These are phyloP conservation scores for Cordilura impudica DNA, from an alignment of 2,888 invertebrate genomes.

Conservation along the genomic window DNA sequence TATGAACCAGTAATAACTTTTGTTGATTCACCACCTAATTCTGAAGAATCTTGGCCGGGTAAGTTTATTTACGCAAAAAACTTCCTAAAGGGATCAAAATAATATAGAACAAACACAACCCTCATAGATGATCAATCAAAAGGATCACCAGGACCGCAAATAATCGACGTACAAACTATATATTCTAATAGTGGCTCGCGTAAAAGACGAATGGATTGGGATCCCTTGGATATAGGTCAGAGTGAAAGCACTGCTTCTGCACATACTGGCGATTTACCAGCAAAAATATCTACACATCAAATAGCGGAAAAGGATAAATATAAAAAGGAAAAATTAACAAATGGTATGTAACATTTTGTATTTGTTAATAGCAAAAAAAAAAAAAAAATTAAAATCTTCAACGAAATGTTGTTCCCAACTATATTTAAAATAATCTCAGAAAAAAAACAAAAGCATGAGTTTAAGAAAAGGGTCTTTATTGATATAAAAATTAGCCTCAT, in stretches of 20 bases:
- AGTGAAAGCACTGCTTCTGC: constrained; percentile 73
- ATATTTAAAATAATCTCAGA: no score
- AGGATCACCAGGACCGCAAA: constrained; percentile 75
- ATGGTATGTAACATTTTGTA: constrained; percentile 68
- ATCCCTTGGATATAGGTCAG: constrained; percentile 76
- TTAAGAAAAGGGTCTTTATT: no score
- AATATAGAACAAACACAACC: not conserved
- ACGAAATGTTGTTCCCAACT: no score
- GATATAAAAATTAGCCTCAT: no score
- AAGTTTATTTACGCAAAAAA: no score
- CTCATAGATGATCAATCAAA: constrained; percentile 73
- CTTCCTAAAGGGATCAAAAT: not conserved
- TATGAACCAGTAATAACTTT: constrained; percentile 78
- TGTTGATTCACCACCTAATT: constrained; percentile 78
- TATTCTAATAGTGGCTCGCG: constrained; percentile 72
- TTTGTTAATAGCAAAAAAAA: no score
- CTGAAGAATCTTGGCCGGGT: constrained; percentile 78
- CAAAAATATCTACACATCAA: constrained; percentile 67
- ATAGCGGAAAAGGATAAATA: constrained; percentile 73
- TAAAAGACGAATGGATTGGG: constrained; percentile 79
- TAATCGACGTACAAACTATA: constrained; percentile 77
- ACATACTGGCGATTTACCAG: constrained; percentile 69
- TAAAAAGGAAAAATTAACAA: constrained; percentile 72
- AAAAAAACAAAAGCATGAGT: no score
- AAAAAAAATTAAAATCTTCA: no score